Conservation (phyloP, 2,113 vertebrate genomes). For the Dasyprocta punctata region DNA sequence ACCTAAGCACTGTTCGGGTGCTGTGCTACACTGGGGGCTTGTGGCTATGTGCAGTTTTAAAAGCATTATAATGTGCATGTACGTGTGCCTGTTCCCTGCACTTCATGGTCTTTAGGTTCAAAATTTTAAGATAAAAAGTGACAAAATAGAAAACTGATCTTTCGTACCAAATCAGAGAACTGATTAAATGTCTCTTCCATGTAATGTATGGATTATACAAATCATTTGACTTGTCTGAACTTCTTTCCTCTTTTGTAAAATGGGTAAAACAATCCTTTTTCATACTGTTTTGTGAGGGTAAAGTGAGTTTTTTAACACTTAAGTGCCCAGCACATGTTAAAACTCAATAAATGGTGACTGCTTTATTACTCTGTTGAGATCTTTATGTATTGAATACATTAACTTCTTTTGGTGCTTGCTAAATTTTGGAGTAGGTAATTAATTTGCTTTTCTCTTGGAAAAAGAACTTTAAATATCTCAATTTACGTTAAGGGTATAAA, state of each 20-base stretch:
- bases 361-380: neutral
- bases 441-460: slow-evolving; percentile 48
- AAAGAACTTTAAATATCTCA: slow-evolving; percentile 48
- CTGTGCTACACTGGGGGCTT: slow-evolving; percentile 83
- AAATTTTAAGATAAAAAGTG: slow-evolving; percentile 33
- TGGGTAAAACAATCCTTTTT: slow-evolving; percentile 33
- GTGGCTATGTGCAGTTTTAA: slow-evolving; percentile 85
- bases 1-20: slow-evolving; percentile 82
- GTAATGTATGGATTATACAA: slow-evolving; percentile 28
- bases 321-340: slow-evolving; percentile 13
- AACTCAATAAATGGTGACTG: slow-evolving; percentile 41
- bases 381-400: slow-evolving; percentile 43
- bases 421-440: slow-evolving; percentile 58
- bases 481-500: slow-evolving; percentile 56
- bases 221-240: slow-evolving; percentile 12
- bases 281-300: neutral
- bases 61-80: slow-evolving; percentile 52
- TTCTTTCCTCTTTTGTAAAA: slow-evolving; percentile 64
- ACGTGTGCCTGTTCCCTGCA: neutral
- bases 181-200: neutral
- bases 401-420: slow-evolving; percentile 52
- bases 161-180: slow-evolving; percentile 37
- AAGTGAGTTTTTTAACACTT: slow-evolving; percentile 1
- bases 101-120: slow-evolving; percentile 19
- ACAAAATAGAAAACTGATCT: slow-evolving; percentile 27